Conservation (phyloP, 2,797 vertebrate species). For the Salmo trutta region DNA sequence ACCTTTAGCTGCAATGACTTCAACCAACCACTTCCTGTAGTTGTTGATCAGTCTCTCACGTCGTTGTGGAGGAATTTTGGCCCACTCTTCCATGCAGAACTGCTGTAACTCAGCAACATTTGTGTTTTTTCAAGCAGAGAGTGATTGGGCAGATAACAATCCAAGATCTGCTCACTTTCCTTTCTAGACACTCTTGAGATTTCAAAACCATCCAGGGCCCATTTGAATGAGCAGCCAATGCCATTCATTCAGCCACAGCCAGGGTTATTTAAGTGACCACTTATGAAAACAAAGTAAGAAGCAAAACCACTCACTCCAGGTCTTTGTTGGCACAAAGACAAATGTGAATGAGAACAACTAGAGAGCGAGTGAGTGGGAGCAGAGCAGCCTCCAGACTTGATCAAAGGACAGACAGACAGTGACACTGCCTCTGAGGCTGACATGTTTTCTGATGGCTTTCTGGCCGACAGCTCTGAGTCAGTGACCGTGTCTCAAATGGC, state of each 20-base stretch:
- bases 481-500: background rate
- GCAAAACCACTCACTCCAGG: slow-evolving; percentile 45
- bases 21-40: no score
- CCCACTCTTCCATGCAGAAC: no score
- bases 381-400: background rate
- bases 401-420: background rate
- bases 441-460: background rate
- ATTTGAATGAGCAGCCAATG: slow-evolving; percentile 42
- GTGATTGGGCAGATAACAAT: slow-evolving; percentile 43
- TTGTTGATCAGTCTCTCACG: no score
- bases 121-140: slow-evolving; percentile 2
- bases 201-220: slow-evolving; percentile 33
- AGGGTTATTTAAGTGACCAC: slow-evolving; percentile 44
- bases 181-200: slow-evolving; percentile 48
- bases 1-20: no score
- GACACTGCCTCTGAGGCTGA: background rate
- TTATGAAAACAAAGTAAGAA: slow-evolving; percentile 54
- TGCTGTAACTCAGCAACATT: no score
- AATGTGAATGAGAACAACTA: slow-evolving; percentile 60
- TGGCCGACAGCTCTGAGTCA: background rate
- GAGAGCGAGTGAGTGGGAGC: background rate
- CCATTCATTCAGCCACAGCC: slow-evolving; percentile 40
- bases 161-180: slow-evolving; percentile 43
- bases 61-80: no score
- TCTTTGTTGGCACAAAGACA: slow-evolving; percentile 45